These are phyloP conservation scores for Frieseomelitta varia DNA, from an alignment of 1,140 invertebrate species.

Conservation along the genomic window DNA sequence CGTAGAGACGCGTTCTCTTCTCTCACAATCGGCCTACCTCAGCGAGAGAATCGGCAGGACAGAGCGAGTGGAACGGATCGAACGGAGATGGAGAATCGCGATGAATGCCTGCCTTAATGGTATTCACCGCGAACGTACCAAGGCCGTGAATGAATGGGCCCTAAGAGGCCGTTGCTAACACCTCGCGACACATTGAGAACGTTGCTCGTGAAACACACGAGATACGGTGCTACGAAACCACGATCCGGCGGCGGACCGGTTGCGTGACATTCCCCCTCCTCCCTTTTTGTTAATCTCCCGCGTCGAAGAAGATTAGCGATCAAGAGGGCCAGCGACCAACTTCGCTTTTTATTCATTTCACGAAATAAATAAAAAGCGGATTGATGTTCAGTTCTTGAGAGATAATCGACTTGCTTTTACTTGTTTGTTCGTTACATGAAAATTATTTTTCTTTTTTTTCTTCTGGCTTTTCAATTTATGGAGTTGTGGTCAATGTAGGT, in stretches of 20 bases:
- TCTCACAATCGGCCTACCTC: neutral
- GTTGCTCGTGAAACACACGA: neutral
- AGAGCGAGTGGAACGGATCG: neutral
- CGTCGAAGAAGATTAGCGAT: neutral
- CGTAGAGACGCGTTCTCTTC: neutral
- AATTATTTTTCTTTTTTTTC: no score
- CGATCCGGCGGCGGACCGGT: neutral
- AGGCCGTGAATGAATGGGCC: slow-evolving; percentile 52
- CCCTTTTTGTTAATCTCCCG: neutral
- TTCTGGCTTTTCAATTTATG: no score
- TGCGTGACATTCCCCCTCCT: neutral
- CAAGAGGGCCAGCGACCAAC: no score
- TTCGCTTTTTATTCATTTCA: no score
- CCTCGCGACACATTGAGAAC: slow-evolving; percentile 1
- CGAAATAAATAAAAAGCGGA: no score
- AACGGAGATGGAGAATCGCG: neutral
- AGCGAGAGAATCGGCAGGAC: no score
- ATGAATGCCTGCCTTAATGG: slow-evolving; percentile 37
- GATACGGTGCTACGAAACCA: slow-evolving; percentile 4
- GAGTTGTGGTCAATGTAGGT: no score
- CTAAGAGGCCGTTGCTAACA: slow-evolving; percentile 45
- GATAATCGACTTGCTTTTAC: no score
- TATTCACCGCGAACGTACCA: slow-evolving; percentile 47
- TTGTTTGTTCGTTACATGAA: no score
- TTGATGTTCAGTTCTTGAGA: no score